These are phyloP conservation scores for Punctoribates punctum DNA, from an alignment of 2,888 invertebrate genomes.

Conservation along the genomic window DNA sequence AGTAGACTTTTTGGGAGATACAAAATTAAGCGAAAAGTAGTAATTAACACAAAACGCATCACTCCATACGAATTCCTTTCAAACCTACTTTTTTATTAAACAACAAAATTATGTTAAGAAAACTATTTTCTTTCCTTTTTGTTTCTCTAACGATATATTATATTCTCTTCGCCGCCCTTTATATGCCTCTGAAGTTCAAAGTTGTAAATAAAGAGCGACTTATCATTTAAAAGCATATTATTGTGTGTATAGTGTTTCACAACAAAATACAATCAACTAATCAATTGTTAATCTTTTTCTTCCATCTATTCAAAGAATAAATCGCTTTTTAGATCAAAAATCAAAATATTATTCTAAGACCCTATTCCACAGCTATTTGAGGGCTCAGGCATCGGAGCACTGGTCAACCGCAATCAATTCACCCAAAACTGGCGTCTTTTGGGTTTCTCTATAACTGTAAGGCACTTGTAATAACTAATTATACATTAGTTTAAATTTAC, in stretches of 20 bases:
- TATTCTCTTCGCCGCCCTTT: slow-evolving; percentile 2
- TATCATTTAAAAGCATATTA: slow-evolving; percentile 2
- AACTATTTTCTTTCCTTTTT: slow-evolving; percentile 25
- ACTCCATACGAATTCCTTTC: slow-evolving; percentile 11
- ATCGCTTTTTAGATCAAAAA: not conserved
- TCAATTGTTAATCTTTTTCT: slow-evolving; percentile 15
- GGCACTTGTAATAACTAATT: slow-evolving; percentile 13
- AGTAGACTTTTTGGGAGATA: not conserved
- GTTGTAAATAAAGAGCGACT: slow-evolving; percentile 21
- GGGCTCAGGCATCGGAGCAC: too few relatives aligned
- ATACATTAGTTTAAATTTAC: not conserved
- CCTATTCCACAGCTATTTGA: not conserved
- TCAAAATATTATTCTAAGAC: not conserved
- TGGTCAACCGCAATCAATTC: slow-evolving; percentile 29
- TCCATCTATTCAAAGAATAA: not conserved
- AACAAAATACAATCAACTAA: slow-evolving; percentile 7
- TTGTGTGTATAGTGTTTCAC: not conserved
- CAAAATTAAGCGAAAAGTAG: slow-evolving; percentile 18
- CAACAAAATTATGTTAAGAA: slow-evolving; percentile 24
- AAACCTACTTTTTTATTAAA: slow-evolving; percentile 29
- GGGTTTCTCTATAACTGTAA: not conserved
- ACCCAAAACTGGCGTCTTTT: slow-evolving; percentile 31
- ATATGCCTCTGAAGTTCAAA: not conserved
- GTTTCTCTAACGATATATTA: not conserved
- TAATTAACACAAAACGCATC: slow-evolving; percentile 27